Conservation (phyloP, 1,140 invertebrate genomes). For the Panagrolaimus sp. region DNA sequence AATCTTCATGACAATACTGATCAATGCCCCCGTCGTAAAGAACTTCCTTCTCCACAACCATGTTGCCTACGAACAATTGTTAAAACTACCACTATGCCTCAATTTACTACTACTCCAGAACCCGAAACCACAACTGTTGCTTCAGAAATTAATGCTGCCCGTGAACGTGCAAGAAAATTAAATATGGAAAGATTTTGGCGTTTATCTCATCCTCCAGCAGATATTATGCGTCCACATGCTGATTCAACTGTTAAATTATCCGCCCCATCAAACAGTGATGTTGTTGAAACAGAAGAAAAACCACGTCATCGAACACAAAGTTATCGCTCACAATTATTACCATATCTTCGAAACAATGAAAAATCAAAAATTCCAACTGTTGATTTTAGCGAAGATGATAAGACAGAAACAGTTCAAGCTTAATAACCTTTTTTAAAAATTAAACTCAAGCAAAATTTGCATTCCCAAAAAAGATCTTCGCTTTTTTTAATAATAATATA, state of each 20-base stretch:
- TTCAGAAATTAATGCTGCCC: slow-evolving; percentile 9
- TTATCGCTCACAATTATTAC: neutral
- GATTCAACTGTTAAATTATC: neutral
- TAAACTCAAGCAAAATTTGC: too few species aligned
- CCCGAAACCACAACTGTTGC: slow-evolving; percentile 29
- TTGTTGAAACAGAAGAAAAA: neutral
- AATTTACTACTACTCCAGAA: slow-evolving; percentile 3
- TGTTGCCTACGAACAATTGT: slow-evolving; percentile 28
- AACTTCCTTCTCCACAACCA: slow-evolving; percentile 26
- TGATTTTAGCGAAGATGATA: slow-evolving; percentile 40
- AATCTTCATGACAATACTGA: slow-evolving; percentile 40
- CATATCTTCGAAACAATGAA: neutral
- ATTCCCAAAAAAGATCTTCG: too few species aligned
- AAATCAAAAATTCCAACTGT: slow-evolving; percentile 11
- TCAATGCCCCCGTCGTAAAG: slow-evolving; percentile 38
- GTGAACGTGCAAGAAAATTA: slow-evolving; percentile 24
- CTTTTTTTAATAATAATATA: too few species aligned
- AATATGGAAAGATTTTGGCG: slow-evolving; percentile 56
- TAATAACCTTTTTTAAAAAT: neutral
- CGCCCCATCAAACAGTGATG: slow-evolving; percentile 2
- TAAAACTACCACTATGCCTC: slow-evolving; percentile 18
- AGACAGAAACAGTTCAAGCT: slow-evolving; percentile 29
- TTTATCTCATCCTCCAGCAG: slow-evolving; percentile 31
- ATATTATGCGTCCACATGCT: neutral
- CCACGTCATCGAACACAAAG: neutral